Base-by-base conservation (phyloP, 2,113 vertebrate genomes). In the Salvelinus fontinalis region DNA sequence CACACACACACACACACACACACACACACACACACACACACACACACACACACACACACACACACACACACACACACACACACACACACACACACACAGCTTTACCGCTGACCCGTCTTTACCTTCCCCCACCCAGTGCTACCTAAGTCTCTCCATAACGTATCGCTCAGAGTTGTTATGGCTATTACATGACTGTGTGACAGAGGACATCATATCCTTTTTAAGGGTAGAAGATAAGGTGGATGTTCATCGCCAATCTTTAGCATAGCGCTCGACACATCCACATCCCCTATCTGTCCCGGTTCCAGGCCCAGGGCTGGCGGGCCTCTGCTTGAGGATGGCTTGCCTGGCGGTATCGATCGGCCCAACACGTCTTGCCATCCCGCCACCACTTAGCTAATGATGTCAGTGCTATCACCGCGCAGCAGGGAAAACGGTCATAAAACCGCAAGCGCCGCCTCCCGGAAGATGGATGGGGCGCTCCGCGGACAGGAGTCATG, bases 321-420 rank as follows among this genome's bases (percentile, higher is more conserved):
- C 20, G 11, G 60, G 7, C 60, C 78, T 75, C 75, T 20, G 78
- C 79, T 79, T 9, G 73, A 24, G 75, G 81, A 83, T 79, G 80
- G 79, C 79, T 11, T 68, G 82, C 75, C 64, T 73, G 59, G 59
- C 8, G 64, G 71, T 85, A 93, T 93, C 71, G 86, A 93, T 91
- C 73, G 79, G 77, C 54, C 76, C 16, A 26, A 77, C 81, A 75
- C 71, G 81, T 81, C 79, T 89, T 76, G 90, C 91, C 87, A 87
- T 85, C 87, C 87, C 83, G 81, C 86, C 88, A 86, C 89, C 92
- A 93, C 88, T 93, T 93, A 91, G 89, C 92, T 93, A 91, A 91
- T 92, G 86, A 92, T 85, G 88, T 85, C 84, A 85, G 80, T 71
- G 73, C 82, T 75, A 71, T 16, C 27, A 3, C 5, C 89, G 67